Evolutionary conservation across 2,113 vertebrate species (phyloP), one percentile per base, ranked within the genome.

Genomic region (Varanus salvator): DNA sequence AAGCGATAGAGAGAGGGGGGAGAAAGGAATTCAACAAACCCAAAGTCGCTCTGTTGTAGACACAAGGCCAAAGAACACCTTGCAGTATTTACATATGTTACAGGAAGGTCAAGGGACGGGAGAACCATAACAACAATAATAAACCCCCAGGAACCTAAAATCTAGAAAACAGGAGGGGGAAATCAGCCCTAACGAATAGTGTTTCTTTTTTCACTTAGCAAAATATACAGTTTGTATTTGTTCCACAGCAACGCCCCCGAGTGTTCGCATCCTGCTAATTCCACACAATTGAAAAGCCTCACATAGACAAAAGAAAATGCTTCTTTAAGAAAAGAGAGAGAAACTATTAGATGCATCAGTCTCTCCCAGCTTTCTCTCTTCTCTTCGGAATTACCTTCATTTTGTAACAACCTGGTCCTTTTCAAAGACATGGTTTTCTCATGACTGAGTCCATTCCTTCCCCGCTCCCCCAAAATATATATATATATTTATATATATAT

Each of bases 11-110:
- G 82, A 6, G 3, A 44, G 48, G 8, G 38, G 29, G 74, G 29
- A 74, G 31, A 86, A 50, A 34, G 54, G 93, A 89, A 95, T 91
- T 90, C 89, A 57, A 92, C 90, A 94, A 82, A 92, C 94, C 89
- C 94, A 93, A 93, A 87, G 87, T 94, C 92, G 95, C 94, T 96
- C 94, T 94, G 93, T 92, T 92, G 94, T 93, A 89, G 90, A 96
- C 89, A 92, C 94, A 78, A 94, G 96, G 92, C 88, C 57, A 0
- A 91, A 95, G 94, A 90, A 94, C 95, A 95, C 96, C 97, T 96
- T 96, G 34, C 96, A 38, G 95, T 98, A 98, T 99, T 98, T 99
- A 99, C 98, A 99, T 98, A 98, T 98, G 97, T 98, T 98, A 99
- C 98, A 99, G 96, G 95, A 97, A 95, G 76, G 96, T 11, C 7